Evolutionary conservation across 92 coral and sea anemone species (phyloP).

Genomic region (Parazoanthus swiftii): DNA sequence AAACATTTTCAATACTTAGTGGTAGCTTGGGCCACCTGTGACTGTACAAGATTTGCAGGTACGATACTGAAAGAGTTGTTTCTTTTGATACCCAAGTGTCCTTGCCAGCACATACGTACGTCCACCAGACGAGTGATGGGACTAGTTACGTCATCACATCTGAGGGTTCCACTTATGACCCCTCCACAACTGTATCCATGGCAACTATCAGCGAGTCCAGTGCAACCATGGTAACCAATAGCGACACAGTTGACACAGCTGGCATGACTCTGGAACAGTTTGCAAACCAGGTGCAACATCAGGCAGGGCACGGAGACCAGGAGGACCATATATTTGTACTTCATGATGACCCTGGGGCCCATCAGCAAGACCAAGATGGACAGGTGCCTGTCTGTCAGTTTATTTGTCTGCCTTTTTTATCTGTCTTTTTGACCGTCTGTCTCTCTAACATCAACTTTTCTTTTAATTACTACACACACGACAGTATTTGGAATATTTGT

Average conservation of each 20-base stretch:
- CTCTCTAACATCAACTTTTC: background rate
- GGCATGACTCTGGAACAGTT: slow-evolving; percentile 84
- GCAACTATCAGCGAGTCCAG: slow-evolving; percentile 78
- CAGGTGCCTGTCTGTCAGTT: slow-evolving; percentile 51
- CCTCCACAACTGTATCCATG: slow-evolving; percentile 82
- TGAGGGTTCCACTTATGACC: slow-evolving; percentile 83
- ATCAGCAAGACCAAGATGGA: slow-evolving; percentile 70
- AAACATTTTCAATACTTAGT: too few species aligned
- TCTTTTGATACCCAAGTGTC: background rate
- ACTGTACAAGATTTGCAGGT: background rate
- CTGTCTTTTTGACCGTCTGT: too few species aligned
- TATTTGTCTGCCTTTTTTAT: too few species aligned
- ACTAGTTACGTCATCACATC: slow-evolving; percentile 94
- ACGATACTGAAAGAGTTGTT: background rate
- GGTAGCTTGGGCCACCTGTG: too few species aligned
- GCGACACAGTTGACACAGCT: slow-evolving; percentile 82
- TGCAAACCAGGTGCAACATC: slow-evolving; percentile 68
- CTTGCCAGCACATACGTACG: slow-evolving; percentile 68
- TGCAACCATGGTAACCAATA: slow-evolving; percentile 73
- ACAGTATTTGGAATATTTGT: too few species aligned
- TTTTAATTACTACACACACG: too few species aligned
- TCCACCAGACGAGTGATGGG: slow-evolving; percentile 93
- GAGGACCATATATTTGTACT: slow-evolving; percentile 81
- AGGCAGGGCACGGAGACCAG: slow-evolving; percentile 79
- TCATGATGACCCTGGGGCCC: slow-evolving; percentile 78